A percentile compares a stretch with the other conserved stretches of the same genome.
Conservation (phyloP, 2,113 vertebrate species). For the Myrmecobius fasciatus region DNA sequence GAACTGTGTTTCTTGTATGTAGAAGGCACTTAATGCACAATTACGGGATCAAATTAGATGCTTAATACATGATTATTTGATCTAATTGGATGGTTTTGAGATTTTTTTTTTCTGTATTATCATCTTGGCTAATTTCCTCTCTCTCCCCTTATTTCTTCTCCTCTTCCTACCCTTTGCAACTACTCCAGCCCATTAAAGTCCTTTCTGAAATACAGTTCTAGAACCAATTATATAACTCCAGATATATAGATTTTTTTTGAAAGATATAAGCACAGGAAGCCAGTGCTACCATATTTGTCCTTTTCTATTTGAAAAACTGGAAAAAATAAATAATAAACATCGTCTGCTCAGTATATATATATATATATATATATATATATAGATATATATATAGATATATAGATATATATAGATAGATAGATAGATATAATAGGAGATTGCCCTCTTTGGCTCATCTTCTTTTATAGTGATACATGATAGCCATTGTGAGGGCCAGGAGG, state of each 20-base stretch:
- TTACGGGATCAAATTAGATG: neutral
- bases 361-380: too few species aligned
- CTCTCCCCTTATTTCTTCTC: neutral
- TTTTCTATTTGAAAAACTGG: neutral
- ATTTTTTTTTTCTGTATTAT: neutral
- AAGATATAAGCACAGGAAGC: neutral
- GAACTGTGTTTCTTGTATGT: neutral
- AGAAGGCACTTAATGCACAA: neutral
- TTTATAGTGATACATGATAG: neutral
- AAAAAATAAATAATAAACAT: neutral
- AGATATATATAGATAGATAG: too few species aligned
- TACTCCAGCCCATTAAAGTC: too few species aligned
- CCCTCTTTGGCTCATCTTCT: neutral
- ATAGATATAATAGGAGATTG: neutral
- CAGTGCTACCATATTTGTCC: neutral
- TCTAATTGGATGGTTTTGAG: neutral
- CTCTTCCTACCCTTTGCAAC: neutral
- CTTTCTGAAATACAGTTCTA: too few species aligned
- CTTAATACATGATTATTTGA: neutral
- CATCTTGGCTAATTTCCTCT: neutral
- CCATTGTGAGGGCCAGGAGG: neutral
- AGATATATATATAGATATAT: too few species aligned
- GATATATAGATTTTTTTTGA: neutral
- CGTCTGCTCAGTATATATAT: neutral
- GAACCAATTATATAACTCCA: neutral